Evolutionary conservation across 2,797 vertebrate species (phyloP), one percentile per base, ranked within the genome.

Genomic region (Eulemur coronatus): DNA sequence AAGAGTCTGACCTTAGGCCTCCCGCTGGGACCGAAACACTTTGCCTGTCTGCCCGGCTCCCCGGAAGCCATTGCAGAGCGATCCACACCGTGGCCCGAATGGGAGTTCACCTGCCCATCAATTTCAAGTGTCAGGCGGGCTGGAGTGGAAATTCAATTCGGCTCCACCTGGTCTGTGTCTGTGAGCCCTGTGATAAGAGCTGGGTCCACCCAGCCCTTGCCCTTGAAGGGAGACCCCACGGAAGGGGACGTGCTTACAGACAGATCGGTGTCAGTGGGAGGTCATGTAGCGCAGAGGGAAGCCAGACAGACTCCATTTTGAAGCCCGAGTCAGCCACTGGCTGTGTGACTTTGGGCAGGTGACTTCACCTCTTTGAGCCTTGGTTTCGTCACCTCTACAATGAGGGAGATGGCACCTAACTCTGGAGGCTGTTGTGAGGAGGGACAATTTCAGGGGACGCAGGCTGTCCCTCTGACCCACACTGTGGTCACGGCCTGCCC

Each of bases 1-100:
- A 91, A 92, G 95, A 90, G 93, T 94, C 87, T 90, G 97, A 90
- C 95, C 95, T 91, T 41, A 55, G 90, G 24, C 41, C 84, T 85
- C 97, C 91, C 0, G 14, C 96, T 92, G 97, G 59, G 96, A 81
- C 43, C 0, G 38, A 92, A 93, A 8, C 70, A 38, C 38, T 85
- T 52, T 75, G 67, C 79, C 93, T 96, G 84, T 78, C 85, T 84
- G 96, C 38, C 48, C 28, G 0, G 1, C 81, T 86, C 88, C 84
- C 82, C 0, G 0, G 73, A 65, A 91, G 82, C 70, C 92, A n/a
- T 1, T 2, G 26, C 17, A 14, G 61, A 75, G 52, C 46, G 28
- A 75, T 20, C 65, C 75, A 86, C 30, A 26, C 69, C 8, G 6
- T 1, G 7, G 90, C 61, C 61, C 33, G 20, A 30, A 52, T 13